Conservation (phyloP, 2,797 vertebrate species). For the Pipistrellus pipistrellus region DNA sequence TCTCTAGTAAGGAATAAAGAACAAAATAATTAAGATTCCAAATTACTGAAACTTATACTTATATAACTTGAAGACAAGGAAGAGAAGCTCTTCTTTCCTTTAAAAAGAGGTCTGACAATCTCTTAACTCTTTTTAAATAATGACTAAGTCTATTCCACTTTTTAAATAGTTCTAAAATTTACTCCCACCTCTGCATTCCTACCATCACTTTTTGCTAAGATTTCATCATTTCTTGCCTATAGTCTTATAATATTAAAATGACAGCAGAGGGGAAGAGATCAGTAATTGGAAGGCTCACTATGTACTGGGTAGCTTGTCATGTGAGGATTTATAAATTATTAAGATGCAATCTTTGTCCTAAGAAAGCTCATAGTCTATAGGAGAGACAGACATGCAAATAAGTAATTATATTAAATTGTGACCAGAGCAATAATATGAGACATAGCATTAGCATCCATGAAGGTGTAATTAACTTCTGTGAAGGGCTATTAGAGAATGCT, state of each 20-base stretch:
- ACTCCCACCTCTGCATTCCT: not conserved
- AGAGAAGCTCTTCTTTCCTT: not conserved
- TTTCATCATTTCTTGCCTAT: not conserved
- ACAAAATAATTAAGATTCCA: not conserved
- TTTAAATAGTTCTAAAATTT: not conserved
- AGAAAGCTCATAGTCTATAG: not conserved
- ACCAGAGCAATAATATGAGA: not conserved
- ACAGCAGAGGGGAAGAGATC: not conserved
- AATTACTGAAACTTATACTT: not conserved
- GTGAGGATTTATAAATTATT: not conserved
- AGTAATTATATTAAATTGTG: not conserved
- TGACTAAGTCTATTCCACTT: not conserved
- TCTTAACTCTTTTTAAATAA: not conserved
- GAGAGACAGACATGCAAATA: not conserved
- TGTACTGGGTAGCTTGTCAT: not conserved
- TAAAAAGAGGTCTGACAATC: not conserved
- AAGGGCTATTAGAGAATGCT: not conserved
- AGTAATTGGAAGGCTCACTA: not conserved
- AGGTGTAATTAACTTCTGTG: not conserved
- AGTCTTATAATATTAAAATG: conserved; percentile 60
- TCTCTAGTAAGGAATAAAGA: conserved; percentile 3
- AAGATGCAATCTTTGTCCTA: not conserved
- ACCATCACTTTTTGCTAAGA: not conserved
- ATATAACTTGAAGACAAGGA: not conserved
- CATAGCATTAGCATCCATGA: not conserved